phyloP scores from a whole-genome alignment of 2,113 vertebrate genomes.

The Aspidoscelis tigris region DNA sequence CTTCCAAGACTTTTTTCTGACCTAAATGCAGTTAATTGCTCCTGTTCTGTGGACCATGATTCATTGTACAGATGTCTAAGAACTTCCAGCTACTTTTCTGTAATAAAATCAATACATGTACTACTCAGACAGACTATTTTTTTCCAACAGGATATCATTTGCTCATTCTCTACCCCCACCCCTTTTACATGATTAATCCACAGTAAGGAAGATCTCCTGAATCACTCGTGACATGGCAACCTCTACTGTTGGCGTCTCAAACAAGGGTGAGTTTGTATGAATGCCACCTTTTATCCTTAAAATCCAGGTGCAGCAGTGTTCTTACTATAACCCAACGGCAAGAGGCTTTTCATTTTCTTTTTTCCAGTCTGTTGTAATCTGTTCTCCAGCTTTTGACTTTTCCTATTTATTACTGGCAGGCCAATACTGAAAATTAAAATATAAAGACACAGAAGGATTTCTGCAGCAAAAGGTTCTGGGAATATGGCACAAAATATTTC shows the following conservation, averaged over 20 bases:
- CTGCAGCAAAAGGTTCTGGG: conserved; percentile 55
- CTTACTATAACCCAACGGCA: conserved; percentile 77
- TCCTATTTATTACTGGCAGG: conserved; percentile 63
- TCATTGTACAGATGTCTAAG: conserved; percentile 80
- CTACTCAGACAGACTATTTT: conserved; percentile 62
- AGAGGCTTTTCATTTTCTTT: conserved; percentile 70
- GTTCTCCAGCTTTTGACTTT: conserved; percentile 71
- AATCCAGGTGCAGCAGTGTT: conserved; percentile 83
- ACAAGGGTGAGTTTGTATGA: conserved; percentile 74
- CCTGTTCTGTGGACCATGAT: conserved; percentile 74
- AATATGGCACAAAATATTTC: conserved; percentile 32
- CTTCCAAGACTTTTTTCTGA: conserved; percentile 76
- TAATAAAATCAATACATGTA: conserved; percentile 64
- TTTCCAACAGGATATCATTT: conserved; percentile 77
- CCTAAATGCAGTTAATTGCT: conserved; percentile 82
- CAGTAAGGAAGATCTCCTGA: conserved; percentile 77
- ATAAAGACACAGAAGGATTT: conserved; percentile 68
- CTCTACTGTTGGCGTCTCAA: conserved; percentile 76
- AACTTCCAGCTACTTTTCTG: conserved; percentile 66
- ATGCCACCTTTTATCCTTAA: conserved; percentile 74
- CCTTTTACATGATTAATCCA: conserved; percentile 78
- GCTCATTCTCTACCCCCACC: conserved; percentile 60
- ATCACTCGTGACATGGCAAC: conserved; percentile 73
- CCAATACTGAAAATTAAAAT: conserved; percentile 70
- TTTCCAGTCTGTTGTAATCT: conserved; percentile 74